Percentiles rank a stretch among this genome's conserved stretches.
Conservation (phyloP, 2,113 vertebrate genomes). For the Pterophyllum scalare region DNA sequence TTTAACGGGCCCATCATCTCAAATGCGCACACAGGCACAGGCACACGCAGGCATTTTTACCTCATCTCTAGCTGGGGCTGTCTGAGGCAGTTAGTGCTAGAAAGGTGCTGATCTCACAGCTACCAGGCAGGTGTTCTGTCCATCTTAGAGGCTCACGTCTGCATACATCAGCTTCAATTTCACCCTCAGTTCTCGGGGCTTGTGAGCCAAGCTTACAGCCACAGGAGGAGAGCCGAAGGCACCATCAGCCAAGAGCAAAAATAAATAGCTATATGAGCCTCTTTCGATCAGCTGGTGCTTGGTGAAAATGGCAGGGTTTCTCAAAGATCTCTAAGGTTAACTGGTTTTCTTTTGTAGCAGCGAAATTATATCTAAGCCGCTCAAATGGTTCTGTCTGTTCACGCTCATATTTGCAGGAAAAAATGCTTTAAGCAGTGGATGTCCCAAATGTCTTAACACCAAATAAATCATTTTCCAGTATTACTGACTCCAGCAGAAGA, state of each 20-base stretch:
- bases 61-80: constrained; percentile 42
- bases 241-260: constrained; percentile 1
- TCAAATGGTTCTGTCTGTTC: constrained; percentile 3
- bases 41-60: constrained; percentile 18
- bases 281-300: constrained; percentile 24
- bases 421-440: constrained; percentile 4
- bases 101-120: constrained; percentile 52
- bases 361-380: constrained; percentile 31
- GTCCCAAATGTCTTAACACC: constrained; percentile 36
- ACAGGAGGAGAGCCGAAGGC: background rate
- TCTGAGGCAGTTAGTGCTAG: constrained; percentile 49
- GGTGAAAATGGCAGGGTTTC: constrained; percentile 43
- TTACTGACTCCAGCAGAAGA: constrained; percentile 12
- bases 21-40: constrained; percentile 10
- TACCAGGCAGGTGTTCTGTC: constrained; percentile 58
- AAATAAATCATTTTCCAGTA: constrained; percentile 35
- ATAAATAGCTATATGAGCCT: constrained; percentile 33
- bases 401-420: background rate
- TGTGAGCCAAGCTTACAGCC: constrained; percentile 34
- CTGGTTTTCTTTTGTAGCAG: constrained; percentile 38
- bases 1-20: constrained; percentile 53
- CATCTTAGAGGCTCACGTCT: constrained; percentile 54
- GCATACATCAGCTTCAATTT: constrained; percentile 69
- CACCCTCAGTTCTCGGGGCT: constrained; percentile 24
- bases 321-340: constrained; percentile 55